These are phyloP conservation scores for Pampusana beccarii DNA, from an alignment of 2,113 vertebrate species.

Conservation along the genomic window DNA sequence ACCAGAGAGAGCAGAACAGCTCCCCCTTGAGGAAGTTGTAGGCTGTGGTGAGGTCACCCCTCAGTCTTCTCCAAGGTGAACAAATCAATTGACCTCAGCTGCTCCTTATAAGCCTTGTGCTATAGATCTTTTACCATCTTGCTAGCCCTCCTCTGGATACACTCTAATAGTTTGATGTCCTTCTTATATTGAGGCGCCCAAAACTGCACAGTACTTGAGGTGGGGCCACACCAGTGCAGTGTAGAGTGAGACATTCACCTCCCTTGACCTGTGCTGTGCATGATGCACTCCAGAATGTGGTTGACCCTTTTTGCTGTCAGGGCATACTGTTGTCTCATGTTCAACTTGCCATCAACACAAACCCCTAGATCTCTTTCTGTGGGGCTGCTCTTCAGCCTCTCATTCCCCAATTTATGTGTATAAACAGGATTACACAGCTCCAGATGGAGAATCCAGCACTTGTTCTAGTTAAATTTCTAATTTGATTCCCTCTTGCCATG, in stretches of 20 bases:
- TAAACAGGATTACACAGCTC: not conserved
- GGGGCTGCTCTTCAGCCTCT: not conserved
- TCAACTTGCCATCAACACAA: not conserved
- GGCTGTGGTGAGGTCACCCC: too few species aligned
- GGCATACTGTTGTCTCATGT: not conserved
- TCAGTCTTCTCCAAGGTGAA: too few species aligned
- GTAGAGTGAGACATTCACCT: fast-evolving
- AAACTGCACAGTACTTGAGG: not conserved
- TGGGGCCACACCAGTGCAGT: too few species aligned
- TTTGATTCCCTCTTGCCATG: not conserved
- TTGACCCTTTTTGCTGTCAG: not conserved
- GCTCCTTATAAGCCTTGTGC: too few species aligned
- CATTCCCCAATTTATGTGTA: fast-evolving
- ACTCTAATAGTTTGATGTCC: not conserved
- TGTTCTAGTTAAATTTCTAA: not conserved
- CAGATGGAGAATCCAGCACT: not conserved
- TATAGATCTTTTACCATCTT: too few species aligned
- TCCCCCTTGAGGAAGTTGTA: too few species aligned
- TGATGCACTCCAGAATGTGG: not conserved
- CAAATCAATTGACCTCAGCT: too few species aligned
- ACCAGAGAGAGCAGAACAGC: too few species aligned
- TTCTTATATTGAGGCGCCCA: not conserved
- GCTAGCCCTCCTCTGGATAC: too few species aligned
- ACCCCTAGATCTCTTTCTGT: fast-evolving
- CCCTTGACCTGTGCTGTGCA: not conserved